These are phyloP conservation scores for Chaetophractus vellerosus DNA, from an alignment of 2,797 vertebrate genomes.

Conservation along the genomic window DNA sequence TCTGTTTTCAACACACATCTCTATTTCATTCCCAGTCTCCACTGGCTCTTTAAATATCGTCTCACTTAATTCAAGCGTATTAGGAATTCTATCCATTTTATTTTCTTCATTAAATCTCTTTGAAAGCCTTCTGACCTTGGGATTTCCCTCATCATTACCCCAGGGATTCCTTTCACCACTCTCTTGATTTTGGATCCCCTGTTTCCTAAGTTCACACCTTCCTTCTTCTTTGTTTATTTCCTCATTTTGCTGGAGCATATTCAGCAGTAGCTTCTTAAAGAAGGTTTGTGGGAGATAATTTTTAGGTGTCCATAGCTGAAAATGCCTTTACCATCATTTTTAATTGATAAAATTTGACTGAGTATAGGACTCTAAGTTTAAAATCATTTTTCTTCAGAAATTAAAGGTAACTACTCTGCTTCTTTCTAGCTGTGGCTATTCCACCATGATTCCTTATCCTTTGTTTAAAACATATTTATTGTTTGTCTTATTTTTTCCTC, in stretches of 20 bases:
- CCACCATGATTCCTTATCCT: neutral
- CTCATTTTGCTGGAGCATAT: conserved; percentile 52
- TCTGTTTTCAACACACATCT: conserved; percentile 41
- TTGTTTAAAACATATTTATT: neutral
- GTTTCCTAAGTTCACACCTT: conserved; percentile 15
- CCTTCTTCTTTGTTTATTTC: conserved; percentile 12
- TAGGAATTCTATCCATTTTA: conserved; percentile 44
- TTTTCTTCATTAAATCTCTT: conserved; percentile 53
- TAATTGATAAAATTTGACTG: conserved; percentile 30
- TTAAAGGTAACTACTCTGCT: neutral
- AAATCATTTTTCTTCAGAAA: conserved; percentile 64
- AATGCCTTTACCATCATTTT: conserved; percentile 57
- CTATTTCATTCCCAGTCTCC: conserved; percentile 13
- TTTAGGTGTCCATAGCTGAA: conserved; percentile 30
- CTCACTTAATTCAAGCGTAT: conserved; percentile 42
- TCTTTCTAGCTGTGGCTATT: neutral
- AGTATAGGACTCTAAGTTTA: neutral
- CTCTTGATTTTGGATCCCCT: neutral
- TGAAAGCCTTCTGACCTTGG: neutral
- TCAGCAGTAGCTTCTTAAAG: conserved; percentile 19
- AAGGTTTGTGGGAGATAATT: neutral
- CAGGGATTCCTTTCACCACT: neutral
- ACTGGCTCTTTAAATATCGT: conserved; percentile 35
- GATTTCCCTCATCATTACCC: neutral
- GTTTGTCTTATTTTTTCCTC: conserved; percentile 14